These are phyloP conservation scores for Cyprinella venusta DNA, from an alignment of 2,797 vertebrate genomes.

Conservation along the genomic window DNA sequence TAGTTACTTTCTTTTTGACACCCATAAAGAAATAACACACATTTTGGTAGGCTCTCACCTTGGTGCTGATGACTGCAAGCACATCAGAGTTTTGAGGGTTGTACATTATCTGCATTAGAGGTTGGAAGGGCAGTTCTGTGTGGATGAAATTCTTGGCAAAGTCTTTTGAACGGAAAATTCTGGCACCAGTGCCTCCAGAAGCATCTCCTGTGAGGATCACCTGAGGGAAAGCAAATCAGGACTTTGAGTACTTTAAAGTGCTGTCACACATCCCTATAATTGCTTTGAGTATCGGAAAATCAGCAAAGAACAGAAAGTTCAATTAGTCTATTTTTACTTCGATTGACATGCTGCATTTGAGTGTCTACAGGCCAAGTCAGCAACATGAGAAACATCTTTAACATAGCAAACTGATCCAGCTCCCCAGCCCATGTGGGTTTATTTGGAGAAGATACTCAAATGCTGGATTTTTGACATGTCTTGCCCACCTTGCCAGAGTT, in stretches of 20 bases:
- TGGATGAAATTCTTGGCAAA: conserved; percentile 84
- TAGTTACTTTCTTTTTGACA: not conserved
- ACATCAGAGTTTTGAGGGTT: conserved; percentile 78
- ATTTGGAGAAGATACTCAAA: not conserved
- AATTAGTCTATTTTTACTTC: not conserved
- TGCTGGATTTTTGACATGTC: not conserved
- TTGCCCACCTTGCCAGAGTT: conserved; percentile 89
- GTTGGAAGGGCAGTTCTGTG: conserved; percentile 85
- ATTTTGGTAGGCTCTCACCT: conserved; percentile 72
- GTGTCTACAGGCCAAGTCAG: not conserved
- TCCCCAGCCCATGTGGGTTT: not conserved
- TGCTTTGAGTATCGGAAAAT: not conserved
- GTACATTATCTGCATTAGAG: conserved; percentile 85
- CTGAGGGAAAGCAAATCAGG: conserved; percentile 68
- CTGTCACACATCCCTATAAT: not conserved
- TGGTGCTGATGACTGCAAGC: conserved; percentile 82
- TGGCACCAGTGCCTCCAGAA: conserved; percentile 77
- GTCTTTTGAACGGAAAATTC: conserved; percentile 87
- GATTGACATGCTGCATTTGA: not conserved
- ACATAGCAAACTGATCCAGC: not conserved
- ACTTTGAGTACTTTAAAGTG: not conserved
- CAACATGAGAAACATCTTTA: conserved; percentile 17
- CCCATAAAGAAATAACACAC: not conserved
- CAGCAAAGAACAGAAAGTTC: conserved; percentile 11
- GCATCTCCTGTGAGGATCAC: conserved; percentile 91